These are phyloP conservation scores for Polydrusus pterygomalis DNA, from an alignment of 2,888 invertebrate species.

Conservation along the genomic window DNA sequence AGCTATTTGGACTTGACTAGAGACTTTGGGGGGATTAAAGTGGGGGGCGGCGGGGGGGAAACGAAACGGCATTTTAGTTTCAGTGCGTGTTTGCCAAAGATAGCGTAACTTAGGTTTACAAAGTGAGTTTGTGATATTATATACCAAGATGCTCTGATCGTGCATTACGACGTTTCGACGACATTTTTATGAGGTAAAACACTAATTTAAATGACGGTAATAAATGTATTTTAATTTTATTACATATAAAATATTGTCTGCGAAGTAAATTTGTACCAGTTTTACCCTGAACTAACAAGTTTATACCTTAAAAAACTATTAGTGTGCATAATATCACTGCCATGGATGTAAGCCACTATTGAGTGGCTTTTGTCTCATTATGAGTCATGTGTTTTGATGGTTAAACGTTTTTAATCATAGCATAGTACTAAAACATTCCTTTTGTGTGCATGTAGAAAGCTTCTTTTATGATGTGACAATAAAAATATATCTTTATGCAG, in stretches of 20 bases:
- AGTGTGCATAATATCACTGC: neutral
- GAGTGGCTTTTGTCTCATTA: no score
- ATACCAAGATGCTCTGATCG: neutral
- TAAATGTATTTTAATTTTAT: no score
- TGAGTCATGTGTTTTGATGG: no score
- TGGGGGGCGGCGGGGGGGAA: constrained; percentile 44
- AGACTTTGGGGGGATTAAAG: constrained; percentile 47
- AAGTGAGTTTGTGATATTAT: constrained; percentile 14
- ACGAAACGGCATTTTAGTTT: constrained; percentile 67
- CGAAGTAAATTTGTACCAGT: neutral
- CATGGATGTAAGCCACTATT: neutral
- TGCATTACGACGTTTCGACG: neutral
- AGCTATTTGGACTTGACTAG: constrained; percentile 68
- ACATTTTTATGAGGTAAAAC: no score
- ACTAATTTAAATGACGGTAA: no score
- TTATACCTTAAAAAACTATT: neutral
- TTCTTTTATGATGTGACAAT: no score
- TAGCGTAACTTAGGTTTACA: constrained; percentile 55
- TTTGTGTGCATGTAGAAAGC: no score
- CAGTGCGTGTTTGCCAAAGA: constrained; percentile 61
- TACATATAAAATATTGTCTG: neutral
- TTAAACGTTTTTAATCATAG: no score
- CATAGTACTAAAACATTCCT: no score
- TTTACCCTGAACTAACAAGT: neutral
- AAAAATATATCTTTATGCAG: no score